Evolutionary conservation across 2,797 vertebrate genomes (phyloP), one percentile per base, ranked within the genome.

Genomic region (Nasua narica): DNA sequence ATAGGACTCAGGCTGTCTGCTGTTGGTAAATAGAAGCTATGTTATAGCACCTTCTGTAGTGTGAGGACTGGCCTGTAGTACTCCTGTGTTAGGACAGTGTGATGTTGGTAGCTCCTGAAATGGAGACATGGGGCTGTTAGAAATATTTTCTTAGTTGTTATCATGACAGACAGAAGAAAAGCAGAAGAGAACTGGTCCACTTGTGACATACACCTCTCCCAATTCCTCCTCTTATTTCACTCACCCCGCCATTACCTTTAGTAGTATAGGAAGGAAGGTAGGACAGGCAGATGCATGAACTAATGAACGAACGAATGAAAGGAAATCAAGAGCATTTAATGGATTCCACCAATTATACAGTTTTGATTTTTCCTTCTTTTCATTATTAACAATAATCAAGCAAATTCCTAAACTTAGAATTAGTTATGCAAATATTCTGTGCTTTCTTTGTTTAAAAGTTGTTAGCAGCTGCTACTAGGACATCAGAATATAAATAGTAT

Each of bases 371-470:
- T 52, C 46, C n/a, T 78, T 40, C 13, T 91, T 96, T 87, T 76
- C 5, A 43, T 84, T 93, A 90, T 78, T 97, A 97, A 76, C n/a
- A 93, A 89, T 94, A 95, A 97, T 90, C 93, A 96, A 93, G 62
- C 56, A 95, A 91, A 52, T 85, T 87, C 69, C 56, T 81, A 95
- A 62, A 93, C 50, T 91, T 32, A 2, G 78, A 76, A 97, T 97
- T 88, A 84, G 43, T 85, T 96, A 92, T 48, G 86, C 23, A 96
- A 48, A 4, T 89, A 76, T 95, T 93, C 65, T 43, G 27, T 82
- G 7, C 15, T 95, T 70, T 50, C n/a, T 91, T 96, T 94, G 77
- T 85, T 89, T 91, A 87, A 94, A 96, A 83, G 78, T 96, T 95
- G 56, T 96, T 86, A 96, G 46, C 21, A 43, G 91, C 95, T 96